Evolutionary conservation across 2,113 vertebrate genomes (phyloP), one percentile per base, ranked within the genome.

Genomic region (Carassius gibelio): DNA sequence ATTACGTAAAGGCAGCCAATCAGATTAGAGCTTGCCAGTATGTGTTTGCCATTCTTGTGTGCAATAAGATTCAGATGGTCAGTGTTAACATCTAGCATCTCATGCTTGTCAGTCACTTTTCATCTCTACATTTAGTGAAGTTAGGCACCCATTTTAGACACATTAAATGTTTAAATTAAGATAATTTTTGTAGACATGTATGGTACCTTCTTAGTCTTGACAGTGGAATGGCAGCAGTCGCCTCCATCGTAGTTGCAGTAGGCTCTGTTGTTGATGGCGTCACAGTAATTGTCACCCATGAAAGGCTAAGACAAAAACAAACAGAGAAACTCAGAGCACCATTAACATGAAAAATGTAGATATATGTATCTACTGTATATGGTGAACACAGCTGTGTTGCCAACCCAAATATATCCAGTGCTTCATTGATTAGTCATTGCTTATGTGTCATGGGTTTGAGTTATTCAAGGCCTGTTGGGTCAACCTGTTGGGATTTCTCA

Each of bases 241-340:
- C 98, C 98, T 82, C 97, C 97, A 26, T 99, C 98, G 0, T 99
- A 99, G 93, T 96, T 97, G 91, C 98, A 99, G 94, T 98, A 99
- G 88, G 98, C 98, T 94, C 97, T 94, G 92, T 99, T 99, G 94
- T 99, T 99, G 92, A 96, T 93, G 80, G 96, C 93, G 84, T 99
- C 98, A 91, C 98, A 99, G 94, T 99, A 99, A 93, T 97, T 99
- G 93, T 99, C 98, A 90, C 97, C 97, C 94, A 96, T 98, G 92
- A 98, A 99, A 83, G 96, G 97, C 97, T 99, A 72, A 0, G 71
- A 75, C 13, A 59, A 23, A 85, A 88, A 89, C 90, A 34, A 34
- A 66, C 62, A 13, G 1, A 3, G 11, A 72, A 21, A 79, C 26
- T 48, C 11, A 48, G 68, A 71, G 72, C 72, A 75, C 42, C 38